Conservation (phyloP, 1,140 invertebrate genomes). For the Drosophila setifemur region DNA sequence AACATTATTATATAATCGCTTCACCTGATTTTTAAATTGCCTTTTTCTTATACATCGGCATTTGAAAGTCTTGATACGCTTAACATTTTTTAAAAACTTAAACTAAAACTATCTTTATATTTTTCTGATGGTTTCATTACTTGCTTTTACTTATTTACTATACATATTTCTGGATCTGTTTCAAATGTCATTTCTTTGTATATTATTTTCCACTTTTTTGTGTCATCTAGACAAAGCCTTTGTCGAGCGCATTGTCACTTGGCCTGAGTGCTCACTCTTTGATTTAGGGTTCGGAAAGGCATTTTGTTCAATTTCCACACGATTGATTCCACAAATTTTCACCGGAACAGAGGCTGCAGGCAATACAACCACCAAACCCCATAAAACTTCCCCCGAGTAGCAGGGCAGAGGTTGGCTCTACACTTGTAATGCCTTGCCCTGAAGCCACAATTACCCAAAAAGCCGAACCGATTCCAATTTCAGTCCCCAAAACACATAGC, state of each 20-base stretch:
- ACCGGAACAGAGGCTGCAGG: slow-evolving; percentile 54
- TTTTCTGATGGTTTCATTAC: background rate
- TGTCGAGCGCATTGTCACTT: slow-evolving; percentile 34
- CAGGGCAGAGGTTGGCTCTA: slow-evolving; percentile 42
- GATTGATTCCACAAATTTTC: slow-evolving; percentile 80
- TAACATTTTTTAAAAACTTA: too few species aligned
- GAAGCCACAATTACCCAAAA: slow-evolving; percentile 78
- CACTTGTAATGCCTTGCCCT: slow-evolving; percentile 69
- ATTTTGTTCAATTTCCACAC: slow-evolving; percentile 79
- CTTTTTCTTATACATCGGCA: too few species aligned
- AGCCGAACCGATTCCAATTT: slow-evolving; percentile 65
- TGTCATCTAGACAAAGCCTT: slow-evolving; percentile 1
- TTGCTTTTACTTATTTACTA: background rate
- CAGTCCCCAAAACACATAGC: slow-evolving; percentile 20
- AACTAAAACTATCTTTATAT: too few species aligned
- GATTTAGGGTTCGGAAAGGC: slow-evolving; percentile 72
- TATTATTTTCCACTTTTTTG: background rate
- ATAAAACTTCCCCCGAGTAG: background rate
- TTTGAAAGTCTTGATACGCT: too few species aligned
- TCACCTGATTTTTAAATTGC: too few species aligned
- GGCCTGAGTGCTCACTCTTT: slow-evolving; percentile 11
- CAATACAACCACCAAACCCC: background rate
- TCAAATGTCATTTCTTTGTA: background rate
- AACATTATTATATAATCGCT: background rate
- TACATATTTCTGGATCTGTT: background rate